phyloP scores from a whole-genome alignment of 1,140 invertebrate genomes.

The Scylla paramamosain region DNA sequence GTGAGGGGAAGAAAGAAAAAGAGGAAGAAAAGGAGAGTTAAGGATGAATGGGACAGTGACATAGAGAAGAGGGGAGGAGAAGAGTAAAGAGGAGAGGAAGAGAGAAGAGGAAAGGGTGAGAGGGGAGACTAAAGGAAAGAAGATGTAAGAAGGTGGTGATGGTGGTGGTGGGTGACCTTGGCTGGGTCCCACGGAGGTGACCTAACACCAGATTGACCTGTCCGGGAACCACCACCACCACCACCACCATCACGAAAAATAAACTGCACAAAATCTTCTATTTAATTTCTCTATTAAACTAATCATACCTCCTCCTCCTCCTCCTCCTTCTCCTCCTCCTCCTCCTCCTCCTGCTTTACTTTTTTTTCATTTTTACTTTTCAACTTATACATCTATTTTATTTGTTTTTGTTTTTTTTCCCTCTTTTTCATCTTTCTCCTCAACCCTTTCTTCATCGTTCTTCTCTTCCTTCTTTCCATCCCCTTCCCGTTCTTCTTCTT shows the following conservation, averaged over 20 bases:
- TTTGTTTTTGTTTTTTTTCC: neutral
- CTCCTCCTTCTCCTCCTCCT: neutral
- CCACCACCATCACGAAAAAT: neutral
- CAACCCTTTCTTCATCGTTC: neutral
- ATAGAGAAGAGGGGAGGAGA: neutral
- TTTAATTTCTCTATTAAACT: neutral
- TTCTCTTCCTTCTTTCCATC: no score
- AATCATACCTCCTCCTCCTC: neutral
- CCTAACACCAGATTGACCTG: neutral
- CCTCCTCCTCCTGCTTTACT: neutral
- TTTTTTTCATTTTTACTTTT: neutral
- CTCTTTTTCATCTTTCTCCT: no score
- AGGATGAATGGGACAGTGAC: neutral
- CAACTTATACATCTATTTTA: neutral
- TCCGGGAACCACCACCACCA: neutral
- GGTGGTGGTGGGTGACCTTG: neutral
- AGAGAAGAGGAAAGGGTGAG: no score
- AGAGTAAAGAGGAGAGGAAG: no score
- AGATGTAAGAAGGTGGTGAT: no score
- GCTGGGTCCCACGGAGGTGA: conserved; percentile 30
- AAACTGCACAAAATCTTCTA: neutral
- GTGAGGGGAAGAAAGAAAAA: neutral
- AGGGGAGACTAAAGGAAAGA: no score
- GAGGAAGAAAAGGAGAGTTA: neutral
- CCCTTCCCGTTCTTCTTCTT: neutral